phyloP scores from a whole-genome alignment of 2,888 invertebrate genomes.

The Eumacrocentrus americanus region DNA sequence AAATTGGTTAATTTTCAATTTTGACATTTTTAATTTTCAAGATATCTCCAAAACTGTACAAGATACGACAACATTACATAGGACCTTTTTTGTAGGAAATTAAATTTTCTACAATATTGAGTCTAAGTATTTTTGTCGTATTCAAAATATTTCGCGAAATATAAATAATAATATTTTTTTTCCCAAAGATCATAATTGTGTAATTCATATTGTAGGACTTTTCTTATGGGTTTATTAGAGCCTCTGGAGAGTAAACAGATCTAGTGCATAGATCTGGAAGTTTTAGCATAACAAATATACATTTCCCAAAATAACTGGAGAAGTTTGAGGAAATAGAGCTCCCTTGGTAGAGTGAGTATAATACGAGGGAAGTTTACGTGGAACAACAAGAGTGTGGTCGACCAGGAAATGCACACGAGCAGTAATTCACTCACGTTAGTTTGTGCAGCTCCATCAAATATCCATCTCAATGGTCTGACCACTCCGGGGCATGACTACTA shows the following conservation, averaged over 20 bases:
- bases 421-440: background rate
- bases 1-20: no score
- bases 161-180: no score
- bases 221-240: constrained; percentile 2
- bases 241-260: constrained; percentile 29
- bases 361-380: constrained; percentile 8
- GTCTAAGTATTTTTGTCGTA: no score
- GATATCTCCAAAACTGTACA: no score
- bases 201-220: no score
- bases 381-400: constrained; percentile 15
- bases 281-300: constrained; percentile 1
- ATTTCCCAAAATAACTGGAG: constrained; percentile 17
- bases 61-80: no score
- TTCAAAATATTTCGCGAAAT: no score
- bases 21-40: no score
- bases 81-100: no score
- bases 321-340: constrained; percentile 13
- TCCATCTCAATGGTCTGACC: constrained; percentile 9
- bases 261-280: constrained; percentile 8
- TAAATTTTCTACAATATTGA: no score
- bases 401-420: background rate
- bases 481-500: background rate
- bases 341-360: background rate
- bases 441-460: background rate
- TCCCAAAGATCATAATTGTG: no score